Evolutionary conservation across 2,797 vertebrate genomes (phyloP), one percentile per base, ranked within the genome.

Genomic region (Limosa lapponica): DNA sequence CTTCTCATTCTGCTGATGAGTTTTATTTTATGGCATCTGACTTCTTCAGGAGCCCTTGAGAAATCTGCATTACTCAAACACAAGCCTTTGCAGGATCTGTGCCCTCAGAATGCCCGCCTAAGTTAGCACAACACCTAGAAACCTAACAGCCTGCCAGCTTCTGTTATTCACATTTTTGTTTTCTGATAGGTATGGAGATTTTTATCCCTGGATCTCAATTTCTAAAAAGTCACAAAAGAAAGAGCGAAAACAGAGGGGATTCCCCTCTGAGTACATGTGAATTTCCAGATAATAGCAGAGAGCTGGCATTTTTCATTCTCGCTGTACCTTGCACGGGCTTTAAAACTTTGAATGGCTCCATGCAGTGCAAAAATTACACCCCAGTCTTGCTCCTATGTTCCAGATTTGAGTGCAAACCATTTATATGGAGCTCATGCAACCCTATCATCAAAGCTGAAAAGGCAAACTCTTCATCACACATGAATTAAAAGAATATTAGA

Each of bases 371-470:
- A 82, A 94, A 89, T 89, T 86, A 87, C 25, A 87, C n/a, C 25
- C 17, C 7, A 19, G 36, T 55, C 69, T 84, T 90, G 39, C 2
- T 85, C 44, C 11, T 64, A 3, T 48, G 30, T 70, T 93, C 66
- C 58, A 69, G 74, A 86, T 80, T 86, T 83, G 49, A 54, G 30
- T 83, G 88, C 86, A 95, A 86, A 62, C 18, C 52, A 67, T 74
- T 77, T 78, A 49, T 54, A 67, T 15, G 39, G 22, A 91, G 19
- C 23, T 46, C n/a, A 36, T 30, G 32, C 16, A 72, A 57, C 66
- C 62, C 55, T 90, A 13, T 78, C 28, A 94, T 86, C 75, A 81
- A 83, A 91, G 66, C 6, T 90, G 58, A 82, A 83, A 90, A 90
- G 55, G 37, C n/a, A 83, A 92, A 80, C 16, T 52, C 36, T 85